Conservation (phyloP, 2,113 vertebrate genomes). For the Smithornis capensis region DNA sequence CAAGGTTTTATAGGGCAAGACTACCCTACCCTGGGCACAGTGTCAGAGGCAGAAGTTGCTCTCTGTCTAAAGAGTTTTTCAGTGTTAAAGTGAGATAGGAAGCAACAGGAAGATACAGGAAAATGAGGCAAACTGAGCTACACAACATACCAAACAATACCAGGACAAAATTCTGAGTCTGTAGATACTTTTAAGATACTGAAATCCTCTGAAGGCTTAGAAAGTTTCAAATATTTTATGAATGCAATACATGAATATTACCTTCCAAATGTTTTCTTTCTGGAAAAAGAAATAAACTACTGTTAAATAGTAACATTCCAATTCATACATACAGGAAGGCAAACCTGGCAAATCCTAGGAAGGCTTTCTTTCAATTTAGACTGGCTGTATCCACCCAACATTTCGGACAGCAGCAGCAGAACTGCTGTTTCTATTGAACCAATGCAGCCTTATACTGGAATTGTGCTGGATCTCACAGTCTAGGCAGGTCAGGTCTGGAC, state of each 20-base stretch:
- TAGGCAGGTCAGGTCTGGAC: background rate
- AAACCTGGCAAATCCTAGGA: background rate
- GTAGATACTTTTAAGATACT: background rate
- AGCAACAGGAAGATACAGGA: background rate
- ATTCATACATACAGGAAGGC: background rate
- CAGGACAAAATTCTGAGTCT: background rate
- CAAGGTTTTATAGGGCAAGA: background rate
- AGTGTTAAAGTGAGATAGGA: background rate
- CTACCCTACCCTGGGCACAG: background rate
- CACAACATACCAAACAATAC: background rate
- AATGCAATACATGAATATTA: background rate
- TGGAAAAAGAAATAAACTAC: accelerated
- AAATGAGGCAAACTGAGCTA: background rate
- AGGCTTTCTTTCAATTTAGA: background rate
- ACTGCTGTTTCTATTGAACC: background rate
- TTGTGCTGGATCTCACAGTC: background rate
- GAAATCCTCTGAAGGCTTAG: background rate
- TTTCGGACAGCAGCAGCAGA: background rate
- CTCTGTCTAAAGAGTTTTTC: background rate
- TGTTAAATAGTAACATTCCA: background rate
- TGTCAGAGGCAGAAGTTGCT: background rate
- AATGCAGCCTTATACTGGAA: background rate
- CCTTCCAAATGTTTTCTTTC: background rate
- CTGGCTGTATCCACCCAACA: background rate
- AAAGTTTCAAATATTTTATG: background rate